A percentile compares a stretch with the other conserved stretches of the same genome.
These are phyloP conservation scores for Drymonia ruficornis DNA, from an alignment of 2,888 invertebrate species.

Conservation along the genomic window DNA sequence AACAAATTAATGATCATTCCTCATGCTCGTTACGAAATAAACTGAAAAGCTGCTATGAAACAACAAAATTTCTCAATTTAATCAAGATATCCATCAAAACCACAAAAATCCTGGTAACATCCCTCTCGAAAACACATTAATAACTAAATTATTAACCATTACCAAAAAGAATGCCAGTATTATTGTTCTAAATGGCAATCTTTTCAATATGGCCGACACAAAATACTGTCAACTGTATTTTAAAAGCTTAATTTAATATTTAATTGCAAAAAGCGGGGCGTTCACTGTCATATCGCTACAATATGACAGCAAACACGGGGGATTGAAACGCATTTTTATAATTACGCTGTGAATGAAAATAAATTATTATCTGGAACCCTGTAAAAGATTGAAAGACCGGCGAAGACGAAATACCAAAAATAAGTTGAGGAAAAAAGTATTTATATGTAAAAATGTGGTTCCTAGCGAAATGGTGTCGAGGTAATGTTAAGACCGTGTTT, in stretches of 20 bases:
- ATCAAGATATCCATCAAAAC: slow-evolving; percentile 13
- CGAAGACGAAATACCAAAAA: slow-evolving; percentile 36
- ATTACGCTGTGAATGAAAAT: slow-evolving; percentile 30
- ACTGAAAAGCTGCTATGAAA: slow-evolving; percentile 55
- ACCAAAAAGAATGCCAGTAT: slow-evolving; percentile 48
- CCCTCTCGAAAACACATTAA: slow-evolving; percentile 55
- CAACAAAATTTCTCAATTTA: slow-evolving; percentile 63
- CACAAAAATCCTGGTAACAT: slow-evolving; percentile 76
- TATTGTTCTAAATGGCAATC: slow-evolving; percentile 27
- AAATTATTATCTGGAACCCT: slow-evolving; percentile 51
- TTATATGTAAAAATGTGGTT: slow-evolving; percentile 38
- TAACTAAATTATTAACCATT: slow-evolving; percentile 48
- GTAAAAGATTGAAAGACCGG: slow-evolving; percentile 46
- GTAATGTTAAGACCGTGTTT: slow-evolving; percentile 40
- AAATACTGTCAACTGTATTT: slow-evolving; percentile 41
- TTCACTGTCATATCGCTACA: slow-evolving; percentile 43
- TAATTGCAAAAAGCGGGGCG: slow-evolving; percentile 48
- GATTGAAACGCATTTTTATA: slow-evolving; percentile 21
- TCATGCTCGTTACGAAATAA: slow-evolving; percentile 49
- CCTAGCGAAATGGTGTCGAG: slow-evolving; percentile 50
- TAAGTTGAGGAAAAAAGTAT: slow-evolving; percentile 34
- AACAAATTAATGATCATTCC: slow-evolving; percentile 34
- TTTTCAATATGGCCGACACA: slow-evolving; percentile 47
- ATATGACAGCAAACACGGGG: slow-evolving; percentile 37
- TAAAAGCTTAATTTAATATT: slow-evolving; percentile 48